A percentile compares a stretch with the other conserved stretches of the same genome.
These are phyloP conservation scores for Solenopsis invicta DNA, from an alignment of 1,140 invertebrate species.

Conservation along the genomic window DNA sequence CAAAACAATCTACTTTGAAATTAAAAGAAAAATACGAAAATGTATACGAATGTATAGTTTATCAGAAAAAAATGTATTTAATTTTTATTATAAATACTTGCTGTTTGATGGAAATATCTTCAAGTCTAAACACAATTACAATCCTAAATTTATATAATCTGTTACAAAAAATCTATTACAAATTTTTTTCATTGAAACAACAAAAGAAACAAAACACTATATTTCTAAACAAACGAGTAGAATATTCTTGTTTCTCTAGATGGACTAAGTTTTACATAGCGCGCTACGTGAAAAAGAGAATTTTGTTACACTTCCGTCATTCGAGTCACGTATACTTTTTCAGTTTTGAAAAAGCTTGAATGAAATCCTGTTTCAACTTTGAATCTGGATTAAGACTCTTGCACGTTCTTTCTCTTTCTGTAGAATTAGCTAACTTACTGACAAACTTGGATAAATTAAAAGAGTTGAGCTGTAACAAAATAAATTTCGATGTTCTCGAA, in stretches of 20 bases:
- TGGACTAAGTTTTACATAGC: not conserved
- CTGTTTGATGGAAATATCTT: not conserved
- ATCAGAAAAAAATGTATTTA: not conserved
- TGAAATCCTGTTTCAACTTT: not conserved
- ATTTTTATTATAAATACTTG: not conserved
- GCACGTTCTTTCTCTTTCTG: not conserved
- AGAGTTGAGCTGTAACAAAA: not conserved
- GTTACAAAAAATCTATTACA: no score
- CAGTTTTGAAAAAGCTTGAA: not conserved
- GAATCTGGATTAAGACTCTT: slow-evolving; percentile 13
- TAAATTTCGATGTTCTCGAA: not conserved
- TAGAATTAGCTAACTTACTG: not conserved
- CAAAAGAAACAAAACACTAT: not conserved
- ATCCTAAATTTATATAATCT: no score
- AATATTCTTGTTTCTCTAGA: not conserved
- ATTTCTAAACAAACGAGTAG: not conserved
- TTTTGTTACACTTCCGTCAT: not conserved
- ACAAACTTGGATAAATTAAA: slow-evolving; percentile 9
- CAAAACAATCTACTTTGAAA: not conserved
- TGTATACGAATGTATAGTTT: not conserved
- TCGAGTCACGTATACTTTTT: not conserved
- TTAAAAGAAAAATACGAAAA: not conserved
- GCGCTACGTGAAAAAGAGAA: not conserved
- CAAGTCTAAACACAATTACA: not conserved
- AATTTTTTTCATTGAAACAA: not conserved